Conservation (phyloP, 2,888 invertebrate species). For the Phaedon cochleariae region DNA sequence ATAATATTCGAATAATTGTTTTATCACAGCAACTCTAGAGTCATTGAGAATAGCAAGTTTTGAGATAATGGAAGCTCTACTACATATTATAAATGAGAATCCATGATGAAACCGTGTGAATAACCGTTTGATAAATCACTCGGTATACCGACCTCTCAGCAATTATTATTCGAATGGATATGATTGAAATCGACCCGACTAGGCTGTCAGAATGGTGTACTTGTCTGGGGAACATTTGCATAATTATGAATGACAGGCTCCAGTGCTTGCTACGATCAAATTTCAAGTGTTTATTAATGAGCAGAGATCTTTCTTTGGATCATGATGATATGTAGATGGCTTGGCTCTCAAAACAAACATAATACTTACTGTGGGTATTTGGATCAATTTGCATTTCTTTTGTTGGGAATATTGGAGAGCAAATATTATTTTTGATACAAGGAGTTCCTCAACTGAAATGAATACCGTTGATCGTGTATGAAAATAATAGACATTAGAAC, state of each 20-base stretch:
- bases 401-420: neutral
- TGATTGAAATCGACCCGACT: conserved; percentile 25
- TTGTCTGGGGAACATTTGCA: conserved; percentile 50
- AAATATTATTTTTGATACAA: neutral
- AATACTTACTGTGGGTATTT: neutral
- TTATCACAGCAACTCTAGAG: no score
- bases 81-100: neutral
- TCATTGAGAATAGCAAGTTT: no score
- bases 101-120: neutral
- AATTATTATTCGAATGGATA: neutral
- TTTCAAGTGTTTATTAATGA: conserved; percentile 51
- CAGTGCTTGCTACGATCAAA: conserved; percentile 47
- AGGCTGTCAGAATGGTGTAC: conserved; percentile 42
- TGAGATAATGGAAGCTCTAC: no score
- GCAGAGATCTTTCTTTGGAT: conserved; percentile 24
- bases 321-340: neutral
- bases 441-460: neutral
- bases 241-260: conserved; percentile 56
- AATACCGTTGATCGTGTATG: neutral
- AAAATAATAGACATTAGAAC: neutral
- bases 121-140: neutral
- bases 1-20: no score
- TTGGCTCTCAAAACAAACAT: neutral
- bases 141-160: neutral
- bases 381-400: neutral